These are phyloP conservation scores for Tetramorium alpestre DNA, from an alignment of 1,140 invertebrate species.

Conservation along the genomic window DNA sequence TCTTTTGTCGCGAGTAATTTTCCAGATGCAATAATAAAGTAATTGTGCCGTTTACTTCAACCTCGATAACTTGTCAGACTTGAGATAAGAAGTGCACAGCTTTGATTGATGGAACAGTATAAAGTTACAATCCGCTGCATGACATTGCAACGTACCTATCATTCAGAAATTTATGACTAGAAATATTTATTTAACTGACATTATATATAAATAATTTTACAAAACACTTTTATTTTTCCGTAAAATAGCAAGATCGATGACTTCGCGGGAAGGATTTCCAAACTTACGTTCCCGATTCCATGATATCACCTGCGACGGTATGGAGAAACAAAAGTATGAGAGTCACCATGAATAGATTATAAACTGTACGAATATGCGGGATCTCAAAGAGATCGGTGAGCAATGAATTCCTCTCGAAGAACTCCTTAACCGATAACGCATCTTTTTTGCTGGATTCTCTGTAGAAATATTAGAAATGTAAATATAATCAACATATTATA, in stretches of 20 bases:
- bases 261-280: neutral
- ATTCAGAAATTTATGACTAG: neutral
- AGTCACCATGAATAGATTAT: slow-evolving; percentile 94
- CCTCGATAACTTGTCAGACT: neutral
- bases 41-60: neutral
- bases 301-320: slow-evolving; percentile 90
- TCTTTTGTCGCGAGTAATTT: neutral
- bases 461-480: neutral
- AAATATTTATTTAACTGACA: neutral
- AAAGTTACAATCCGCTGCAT: neutral
- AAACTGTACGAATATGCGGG: slow-evolving; percentile 92
- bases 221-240: neutral
- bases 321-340: slow-evolving; percentile 91
- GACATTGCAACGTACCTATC: neutral
- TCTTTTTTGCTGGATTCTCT: slow-evolving; percentile 69
- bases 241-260: neutral
- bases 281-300: slow-evolving; percentile 91
- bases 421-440: slow-evolving; percentile 88
- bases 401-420: slow-evolving; percentile 89
- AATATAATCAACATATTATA: neutral
- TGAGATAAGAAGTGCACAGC: neutral
- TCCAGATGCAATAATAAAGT: neutral
- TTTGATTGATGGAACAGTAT: neutral
- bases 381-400: slow-evolving; percentile 93
- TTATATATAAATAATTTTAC: neutral